phyloP scores from a whole-genome alignment of 2,888 invertebrate genomes.

The Amphipyra tragopoginis region DNA sequence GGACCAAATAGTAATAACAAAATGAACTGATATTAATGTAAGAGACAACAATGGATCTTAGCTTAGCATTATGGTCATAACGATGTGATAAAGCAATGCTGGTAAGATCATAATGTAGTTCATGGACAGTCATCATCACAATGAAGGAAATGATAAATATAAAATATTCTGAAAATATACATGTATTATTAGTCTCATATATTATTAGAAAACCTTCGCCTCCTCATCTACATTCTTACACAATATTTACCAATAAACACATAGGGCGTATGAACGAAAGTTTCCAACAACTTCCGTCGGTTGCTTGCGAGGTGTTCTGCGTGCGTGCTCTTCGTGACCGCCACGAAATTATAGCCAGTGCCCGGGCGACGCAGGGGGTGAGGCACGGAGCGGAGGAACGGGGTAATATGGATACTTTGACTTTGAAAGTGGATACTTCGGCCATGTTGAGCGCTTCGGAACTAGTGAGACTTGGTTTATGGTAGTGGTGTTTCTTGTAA shows the following conservation, averaged over 20 bases:
- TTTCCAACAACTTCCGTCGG: conserved; percentile 55
- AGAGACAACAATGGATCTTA: no score
- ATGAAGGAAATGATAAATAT: no score
- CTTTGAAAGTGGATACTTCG: conserved; percentile 61
- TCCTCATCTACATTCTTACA: conserved; percentile 9
- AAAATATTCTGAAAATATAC: no score
- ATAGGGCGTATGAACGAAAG: conserved; percentile 58
- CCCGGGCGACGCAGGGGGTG: conserved; percentile 23
- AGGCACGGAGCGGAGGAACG: neutral
- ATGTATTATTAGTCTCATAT: no score
- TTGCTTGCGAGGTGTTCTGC: conserved; percentile 49
- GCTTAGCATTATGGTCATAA: no score
- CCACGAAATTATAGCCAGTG: conserved; percentile 51
- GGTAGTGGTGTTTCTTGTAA: conserved; percentile 48
- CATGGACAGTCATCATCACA: no score
- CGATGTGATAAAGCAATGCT: no score
- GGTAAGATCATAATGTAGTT: no score
- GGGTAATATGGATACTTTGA: conserved; percentile 60
- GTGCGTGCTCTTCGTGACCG: conserved; percentile 57
- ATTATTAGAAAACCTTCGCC: neutral
- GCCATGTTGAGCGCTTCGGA: conserved; percentile 50
- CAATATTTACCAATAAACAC: conserved; percentile 52
- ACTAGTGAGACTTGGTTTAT: conserved; percentile 47
- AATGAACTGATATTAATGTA: no score
- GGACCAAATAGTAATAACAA: no score